Evolutionary conservation across 1,140 invertebrate genomes (phyloP), one percentile per base, ranked within the genome.

Genomic region (Drosophila fuyamai): DNA sequence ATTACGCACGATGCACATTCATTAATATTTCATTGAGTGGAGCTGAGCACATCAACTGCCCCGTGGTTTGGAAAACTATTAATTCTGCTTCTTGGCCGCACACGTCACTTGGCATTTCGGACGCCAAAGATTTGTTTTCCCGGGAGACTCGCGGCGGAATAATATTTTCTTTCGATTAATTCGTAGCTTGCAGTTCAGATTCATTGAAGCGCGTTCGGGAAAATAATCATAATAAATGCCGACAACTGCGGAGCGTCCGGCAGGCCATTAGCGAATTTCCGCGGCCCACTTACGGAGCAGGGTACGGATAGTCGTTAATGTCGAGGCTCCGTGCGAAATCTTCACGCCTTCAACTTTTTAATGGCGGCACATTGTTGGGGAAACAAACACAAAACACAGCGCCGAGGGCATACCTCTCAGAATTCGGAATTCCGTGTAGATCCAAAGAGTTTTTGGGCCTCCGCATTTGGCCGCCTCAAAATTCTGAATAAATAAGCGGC

Each of bases 331-430:
- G 55, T 79, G 29, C 47, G 72, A 67, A 80, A 71, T 61, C 76
- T 80, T 88, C 84, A 80, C 84, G 63, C 82, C 67, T 89, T 67
- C 50, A 29, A 35, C 53, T 61, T 58, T 85, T 84, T 86, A 86
- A 85, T 81, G 43, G 48, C 67, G 36, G 74, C 82, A 51, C 62
- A 81, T 58, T 44, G 50, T 56, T 63, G 46, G 29, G 29, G 65
- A 84, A 84, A 66, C 66, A 85, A 85, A 85, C 78, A 85, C 61
- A 23, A 62, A 51, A 55, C 61, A 75, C 55, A 50, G 48, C 53
- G 48, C 29, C 32, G 32, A 40, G 38, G 36, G 29, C 46, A 35
- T 68, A 70, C 67, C 63, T 67, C 61, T 55, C 41, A 47, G 67
- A 71, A 66, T 14, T 44, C 18, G 5, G 12, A 48, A 71, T 35